A percentile compares a stretch with the other conserved stretches of the same genome.
phyloP scores from a whole-genome alignment of 2,113 vertebrate genomes.

The Phrynosoma platyrhinos region DNA sequence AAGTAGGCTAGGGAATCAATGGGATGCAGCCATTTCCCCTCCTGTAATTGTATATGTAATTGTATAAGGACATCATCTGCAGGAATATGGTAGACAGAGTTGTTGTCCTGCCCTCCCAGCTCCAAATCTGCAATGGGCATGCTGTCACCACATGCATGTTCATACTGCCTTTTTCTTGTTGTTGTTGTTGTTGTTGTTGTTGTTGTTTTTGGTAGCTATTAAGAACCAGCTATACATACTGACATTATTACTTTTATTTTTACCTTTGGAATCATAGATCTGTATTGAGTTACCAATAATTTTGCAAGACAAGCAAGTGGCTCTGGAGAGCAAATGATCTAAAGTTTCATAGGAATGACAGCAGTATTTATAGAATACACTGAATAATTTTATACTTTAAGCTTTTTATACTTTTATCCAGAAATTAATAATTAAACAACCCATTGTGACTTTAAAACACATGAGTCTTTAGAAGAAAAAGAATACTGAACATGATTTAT shows the following conservation, averaged over 20 bases:
- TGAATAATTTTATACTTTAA: constrained; percentile 46
- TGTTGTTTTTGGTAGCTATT: constrained; percentile 50
- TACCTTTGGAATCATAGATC: constrained; percentile 60
- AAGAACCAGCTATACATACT: constrained; percentile 60
- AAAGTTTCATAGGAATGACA: constrained; percentile 71
- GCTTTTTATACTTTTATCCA: constrained; percentile 69
- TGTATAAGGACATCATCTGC: no score
- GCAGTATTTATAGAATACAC: constrained; percentile 58
- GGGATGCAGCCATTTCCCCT: no score
- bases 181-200: no score
- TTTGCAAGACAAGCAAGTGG: constrained; percentile 49
- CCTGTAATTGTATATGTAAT: no score
- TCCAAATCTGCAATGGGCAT: constrained; percentile 14
- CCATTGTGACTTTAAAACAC: constrained; percentile 70
- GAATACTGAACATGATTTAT: constrained; percentile 65
- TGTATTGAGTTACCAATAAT: constrained; percentile 30
- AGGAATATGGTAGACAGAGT: no score
- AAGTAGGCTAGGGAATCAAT: no score
- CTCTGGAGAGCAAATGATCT: constrained; percentile 70
- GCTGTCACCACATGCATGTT: not conserved
- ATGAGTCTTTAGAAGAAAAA: constrained; percentile 51
- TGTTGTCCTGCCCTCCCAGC: no score
- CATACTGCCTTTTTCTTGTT: constrained; percentile 23
- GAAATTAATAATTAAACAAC: constrained; percentile 75
- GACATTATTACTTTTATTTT: constrained; percentile 56